These are phyloP conservation scores for Ptychodera flava DNA, from an alignment of 35 echinoderm and acorn worm species.

Conservation along the genomic window DNA sequence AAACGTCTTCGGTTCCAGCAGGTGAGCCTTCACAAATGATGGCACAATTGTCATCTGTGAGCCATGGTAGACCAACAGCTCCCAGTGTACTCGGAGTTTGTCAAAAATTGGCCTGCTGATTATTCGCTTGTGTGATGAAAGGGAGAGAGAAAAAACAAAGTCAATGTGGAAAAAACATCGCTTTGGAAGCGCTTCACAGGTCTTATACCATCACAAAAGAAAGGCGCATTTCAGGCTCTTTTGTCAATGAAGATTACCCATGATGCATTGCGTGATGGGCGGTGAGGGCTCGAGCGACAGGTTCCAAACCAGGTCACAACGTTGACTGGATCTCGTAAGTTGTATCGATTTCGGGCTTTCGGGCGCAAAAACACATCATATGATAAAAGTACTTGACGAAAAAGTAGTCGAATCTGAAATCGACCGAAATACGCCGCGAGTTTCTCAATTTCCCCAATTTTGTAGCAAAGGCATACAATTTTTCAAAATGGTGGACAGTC, in stretches of 20 bases:
- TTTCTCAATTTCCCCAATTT: no score
- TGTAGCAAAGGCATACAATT: no score
- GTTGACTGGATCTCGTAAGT: neutral
- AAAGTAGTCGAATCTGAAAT: no score
- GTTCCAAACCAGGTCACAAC: neutral
- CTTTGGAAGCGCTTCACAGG: neutral
- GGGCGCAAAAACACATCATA: neutral
- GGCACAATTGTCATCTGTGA: neutral
- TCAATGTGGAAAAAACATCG: neutral
- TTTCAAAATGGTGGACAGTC: no score
- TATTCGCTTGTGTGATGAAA: neutral
- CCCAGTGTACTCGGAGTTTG: neutral
- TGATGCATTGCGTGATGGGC: neutral
- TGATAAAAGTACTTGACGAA: no score
- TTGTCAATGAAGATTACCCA: neutral
- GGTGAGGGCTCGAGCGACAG: neutral
- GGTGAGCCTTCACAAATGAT: neutral
- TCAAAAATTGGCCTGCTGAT: neutral
- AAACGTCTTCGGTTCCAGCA: neutral
- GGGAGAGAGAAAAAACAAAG: constrained; percentile 1
- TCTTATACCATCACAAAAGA: neutral
- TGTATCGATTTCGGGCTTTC: neutral
- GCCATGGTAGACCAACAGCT: neutral
- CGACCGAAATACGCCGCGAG: no score
- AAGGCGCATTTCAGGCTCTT: neutral